These are phyloP conservation scores for Rhabditoides inermis DNA, from an alignment of 2,888 invertebrate genomes.

Conservation along the genomic window DNA sequence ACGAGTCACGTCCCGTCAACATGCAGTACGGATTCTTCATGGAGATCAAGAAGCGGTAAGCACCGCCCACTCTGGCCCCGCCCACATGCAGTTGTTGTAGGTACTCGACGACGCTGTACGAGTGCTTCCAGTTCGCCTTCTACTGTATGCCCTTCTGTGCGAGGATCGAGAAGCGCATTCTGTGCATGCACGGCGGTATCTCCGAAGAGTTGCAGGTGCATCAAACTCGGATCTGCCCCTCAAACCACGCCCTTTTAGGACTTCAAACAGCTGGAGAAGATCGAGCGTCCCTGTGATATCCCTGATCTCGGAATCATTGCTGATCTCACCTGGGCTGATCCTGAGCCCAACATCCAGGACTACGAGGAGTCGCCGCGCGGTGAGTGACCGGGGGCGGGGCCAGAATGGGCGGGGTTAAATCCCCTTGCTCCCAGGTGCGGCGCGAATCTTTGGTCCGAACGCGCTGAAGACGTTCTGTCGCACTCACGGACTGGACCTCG, in stretches of 20 bases:
- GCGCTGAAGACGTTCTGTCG: slow-evolving; percentile 36
- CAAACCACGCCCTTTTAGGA: too few relatives aligned
- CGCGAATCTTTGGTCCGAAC: slow-evolving; percentile 37
- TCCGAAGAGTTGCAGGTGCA: slow-evolving; percentile 37
- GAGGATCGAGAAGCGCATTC: slow-evolving; percentile 74
- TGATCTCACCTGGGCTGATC: slow-evolving; percentile 56
- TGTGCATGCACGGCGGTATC: slow-evolving; percentile 69
- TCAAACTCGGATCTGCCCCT: too few relatives aligned
- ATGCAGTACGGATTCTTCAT: slow-evolving; percentile 42
- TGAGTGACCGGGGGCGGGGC: too few relatives aligned
- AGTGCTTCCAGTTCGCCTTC: slow-evolving; percentile 59
- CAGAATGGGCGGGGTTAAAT: too few relatives aligned
- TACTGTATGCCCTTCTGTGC: slow-evolving; percentile 97
- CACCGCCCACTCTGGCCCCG: too few relatives aligned
- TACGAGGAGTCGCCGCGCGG: slow-evolving; percentile 38
- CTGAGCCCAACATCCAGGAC: slow-evolving; percentile 21
- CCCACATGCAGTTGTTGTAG: too few relatives aligned
- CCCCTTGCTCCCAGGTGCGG: too few relatives aligned
- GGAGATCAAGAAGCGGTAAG: slow-evolving; percentile 71
- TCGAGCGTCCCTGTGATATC: slow-evolving; percentile 61
- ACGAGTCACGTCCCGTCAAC: slow-evolving; percentile 77
- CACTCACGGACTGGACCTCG: slow-evolving; percentile 33
- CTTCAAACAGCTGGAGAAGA: slow-evolving; percentile 59
- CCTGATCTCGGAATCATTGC: slow-evolving; percentile 57
- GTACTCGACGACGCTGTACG: slow-evolving; percentile 31